Percentiles rank a stretch among this genome's conserved stretches.
phyloP scores from a whole-genome alignment of 2,888 invertebrate genomes.

The Sinodicranocentrus sp. region DNA sequence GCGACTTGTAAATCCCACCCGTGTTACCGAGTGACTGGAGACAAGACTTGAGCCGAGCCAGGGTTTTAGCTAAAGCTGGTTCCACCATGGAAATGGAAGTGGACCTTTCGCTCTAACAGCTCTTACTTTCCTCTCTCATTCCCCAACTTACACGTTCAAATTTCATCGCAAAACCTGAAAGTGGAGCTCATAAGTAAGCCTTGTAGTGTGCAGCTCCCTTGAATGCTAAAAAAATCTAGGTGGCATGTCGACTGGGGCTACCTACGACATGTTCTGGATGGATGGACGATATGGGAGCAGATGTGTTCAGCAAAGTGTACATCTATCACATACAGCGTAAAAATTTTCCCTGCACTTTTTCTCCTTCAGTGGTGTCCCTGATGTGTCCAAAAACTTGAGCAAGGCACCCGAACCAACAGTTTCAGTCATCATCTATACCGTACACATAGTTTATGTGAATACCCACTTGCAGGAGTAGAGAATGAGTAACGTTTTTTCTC shows the following conservation, averaged over 20 bases:
- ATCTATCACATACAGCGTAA: not conserved
- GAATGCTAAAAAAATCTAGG: not conserved
- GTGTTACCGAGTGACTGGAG: slow-evolving; percentile 64
- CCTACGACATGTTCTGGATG: slow-evolving; percentile 40
- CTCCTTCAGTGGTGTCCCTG: slow-evolving; percentile 1
- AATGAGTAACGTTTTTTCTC: too few relatives aligned
- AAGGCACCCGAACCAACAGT: too few relatives aligned
- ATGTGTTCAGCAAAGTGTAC: slow-evolving; percentile 14
- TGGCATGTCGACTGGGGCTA: slow-evolving; percentile 53
- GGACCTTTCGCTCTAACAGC: slow-evolving; percentile 28
- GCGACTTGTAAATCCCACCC: slow-evolving; percentile 58
- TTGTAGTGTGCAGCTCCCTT: slow-evolving; percentile 15
- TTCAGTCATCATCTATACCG: too few relatives aligned
- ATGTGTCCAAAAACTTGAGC: not conserved
- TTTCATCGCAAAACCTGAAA: slow-evolving; percentile 5
- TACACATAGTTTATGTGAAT: too few relatives aligned
- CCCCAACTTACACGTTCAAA: not conserved
- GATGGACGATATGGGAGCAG: slow-evolving; percentile 39
- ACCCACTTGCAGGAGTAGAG: too few relatives aligned
- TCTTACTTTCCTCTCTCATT: not conserved
- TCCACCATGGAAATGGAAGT: not conserved
- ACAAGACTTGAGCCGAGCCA: slow-evolving; percentile 27
- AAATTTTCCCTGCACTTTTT: slow-evolving; percentile 24
- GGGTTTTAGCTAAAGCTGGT: slow-evolving; percentile 43
- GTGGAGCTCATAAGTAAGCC: slow-evolving; percentile 1